Percentiles rank a stretch among this genome's conserved stretches.
These are phyloP conservation scores for Teleogryllus occipitalis DNA, from an alignment of 1,140 invertebrate species.

Conservation along the genomic window DNA sequence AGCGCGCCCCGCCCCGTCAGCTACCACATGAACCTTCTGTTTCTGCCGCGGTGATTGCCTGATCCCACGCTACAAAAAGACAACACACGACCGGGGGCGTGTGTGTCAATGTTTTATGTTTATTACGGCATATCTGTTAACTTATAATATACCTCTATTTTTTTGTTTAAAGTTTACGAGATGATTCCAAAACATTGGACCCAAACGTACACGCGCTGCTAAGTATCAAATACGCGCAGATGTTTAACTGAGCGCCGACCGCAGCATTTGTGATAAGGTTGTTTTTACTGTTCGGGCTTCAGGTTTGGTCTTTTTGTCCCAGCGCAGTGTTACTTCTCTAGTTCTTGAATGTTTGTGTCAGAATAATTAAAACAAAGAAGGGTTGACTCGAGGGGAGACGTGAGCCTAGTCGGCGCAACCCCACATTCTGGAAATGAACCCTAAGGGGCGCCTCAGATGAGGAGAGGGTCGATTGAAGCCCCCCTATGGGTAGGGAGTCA, in stretches of 20 bases:
- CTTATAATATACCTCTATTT: neutral
- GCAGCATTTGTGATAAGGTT: neutral
- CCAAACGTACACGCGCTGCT: neutral
- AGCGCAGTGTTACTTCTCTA: neutral
- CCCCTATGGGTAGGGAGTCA: too few relatives aligned
- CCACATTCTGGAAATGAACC: neutral
- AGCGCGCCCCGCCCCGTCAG: too few relatives aligned
- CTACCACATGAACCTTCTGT: too few relatives aligned
- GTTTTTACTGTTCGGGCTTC: neutral
- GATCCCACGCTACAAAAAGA: too few relatives aligned
- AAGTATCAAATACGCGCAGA: neutral
- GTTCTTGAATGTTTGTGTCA: conserved; percentile 4
- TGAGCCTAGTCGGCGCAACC: neutral
- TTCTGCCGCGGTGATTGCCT: too few relatives aligned
- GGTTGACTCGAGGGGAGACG: neutral
- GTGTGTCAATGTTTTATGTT: neutral
- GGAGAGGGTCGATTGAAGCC: neutral
- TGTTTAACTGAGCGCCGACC: neutral
- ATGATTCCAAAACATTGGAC: neutral
- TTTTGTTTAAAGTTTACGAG: neutral
- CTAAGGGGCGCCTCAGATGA: neutral
- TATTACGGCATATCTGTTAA: neutral
- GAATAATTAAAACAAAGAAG: conserved; percentile 6
- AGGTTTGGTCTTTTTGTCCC: neutral
- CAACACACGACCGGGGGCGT: too few relatives aligned